phyloP scores from a whole-genome alignment of 2,113 vertebrate genomes.

The Nematolebias whitei region DNA sequence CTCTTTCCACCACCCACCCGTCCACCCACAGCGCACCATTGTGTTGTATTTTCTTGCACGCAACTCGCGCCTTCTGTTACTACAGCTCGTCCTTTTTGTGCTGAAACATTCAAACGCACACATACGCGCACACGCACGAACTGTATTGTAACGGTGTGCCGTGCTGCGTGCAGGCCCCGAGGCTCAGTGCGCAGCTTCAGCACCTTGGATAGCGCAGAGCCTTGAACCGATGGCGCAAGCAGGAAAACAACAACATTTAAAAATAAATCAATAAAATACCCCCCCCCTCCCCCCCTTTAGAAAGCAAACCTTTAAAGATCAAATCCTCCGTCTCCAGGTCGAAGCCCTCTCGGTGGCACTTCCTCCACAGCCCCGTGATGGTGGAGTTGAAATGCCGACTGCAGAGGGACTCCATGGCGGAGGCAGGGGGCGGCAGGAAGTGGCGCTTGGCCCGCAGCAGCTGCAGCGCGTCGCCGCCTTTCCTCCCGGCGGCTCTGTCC shows the following conservation, averaged over 20 bases:
- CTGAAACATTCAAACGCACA: slow-evolving; percentile 20
- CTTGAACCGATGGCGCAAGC: slow-evolving; percentile 14
- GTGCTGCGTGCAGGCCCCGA: slow-evolving; percentile 56
- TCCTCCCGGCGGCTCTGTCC: slow-evolving; percentile 54
- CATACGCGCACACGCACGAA: background rate
- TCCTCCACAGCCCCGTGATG: slow-evolving; percentile 88
- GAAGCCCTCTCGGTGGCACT: slow-evolving; percentile 87
- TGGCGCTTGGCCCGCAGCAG: slow-evolving; percentile 76
- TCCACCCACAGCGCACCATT: slow-evolving; percentile 60
- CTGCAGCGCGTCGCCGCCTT: slow-evolving; percentile 43
- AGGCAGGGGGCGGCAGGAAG: slow-evolving; percentile 73
- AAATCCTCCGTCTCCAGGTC: slow-evolving; percentile 89
- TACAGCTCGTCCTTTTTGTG: slow-evolving; percentile 49
- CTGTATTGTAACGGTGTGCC: slow-evolving; percentile 14
- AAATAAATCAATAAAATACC: slow-evolving; percentile 14
- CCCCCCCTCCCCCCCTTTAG: slow-evolving; percentile 6
- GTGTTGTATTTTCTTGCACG: slow-evolving; percentile 54
- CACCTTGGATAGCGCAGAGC: slow-evolving; percentile 76
- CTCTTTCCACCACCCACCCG: slow-evolving; percentile 24
- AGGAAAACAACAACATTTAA: slow-evolving; percentile 25
- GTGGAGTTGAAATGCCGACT: slow-evolving; percentile 91
- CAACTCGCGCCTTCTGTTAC: slow-evolving; percentile 54
- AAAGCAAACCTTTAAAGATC: slow-evolving; percentile 84
- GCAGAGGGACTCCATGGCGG: slow-evolving; percentile 87
- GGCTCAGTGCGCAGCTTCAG: slow-evolving; percentile 70